Evolutionary conservation across 2,888 invertebrate species (phyloP).

Genomic region (Lypha dubia): DNA sequence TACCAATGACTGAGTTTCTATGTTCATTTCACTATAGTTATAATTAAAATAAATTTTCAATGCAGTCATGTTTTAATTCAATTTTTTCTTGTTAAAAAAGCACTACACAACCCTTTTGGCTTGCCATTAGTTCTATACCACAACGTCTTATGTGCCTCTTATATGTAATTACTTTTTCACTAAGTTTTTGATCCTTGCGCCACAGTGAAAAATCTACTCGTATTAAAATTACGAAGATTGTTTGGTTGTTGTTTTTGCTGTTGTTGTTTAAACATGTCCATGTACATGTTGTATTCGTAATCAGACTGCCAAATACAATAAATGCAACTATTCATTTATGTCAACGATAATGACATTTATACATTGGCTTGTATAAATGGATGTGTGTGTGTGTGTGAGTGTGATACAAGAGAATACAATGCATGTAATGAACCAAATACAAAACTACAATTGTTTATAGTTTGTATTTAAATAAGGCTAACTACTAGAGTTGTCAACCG

Average conservation of each 20-base stretch:
- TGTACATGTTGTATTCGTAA: slow-evolving; percentile 71
- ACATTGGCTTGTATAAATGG: slow-evolving; percentile 52
- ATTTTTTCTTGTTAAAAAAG: slow-evolving; percentile 5
- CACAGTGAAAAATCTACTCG: not conserved
- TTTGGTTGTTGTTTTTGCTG: no score
- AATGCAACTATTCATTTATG: slow-evolving; percentile 82
- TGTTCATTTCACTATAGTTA: slow-evolving; percentile 35
- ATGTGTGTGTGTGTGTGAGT: not conserved
- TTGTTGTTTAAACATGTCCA: slow-evolving; percentile 46
- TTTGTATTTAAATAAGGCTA: slow-evolving; percentile 41
- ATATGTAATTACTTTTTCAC: slow-evolving; percentile 55
- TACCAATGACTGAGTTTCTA: slow-evolving; percentile 9
- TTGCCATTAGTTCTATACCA: not conserved
- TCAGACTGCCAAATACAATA: slow-evolving; percentile 81
- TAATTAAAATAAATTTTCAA: slow-evolving; percentile 69
- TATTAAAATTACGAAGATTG: not conserved
- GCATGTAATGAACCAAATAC: slow-evolving; percentile 33
- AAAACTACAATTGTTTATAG: not conserved
- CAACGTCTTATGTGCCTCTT: slow-evolving; percentile 33
- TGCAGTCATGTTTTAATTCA: slow-evolving; percentile 62
- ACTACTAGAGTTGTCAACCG: no score
- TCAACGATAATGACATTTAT: slow-evolving; percentile 81
- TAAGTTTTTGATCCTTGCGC: slow-evolving; percentile 2
- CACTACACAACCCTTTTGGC: slow-evolving; percentile 45
- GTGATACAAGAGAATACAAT: not conserved